Conservation (phyloP, 2,113 vertebrate genomes). For the Pomatostomus ruficeps region DNA sequence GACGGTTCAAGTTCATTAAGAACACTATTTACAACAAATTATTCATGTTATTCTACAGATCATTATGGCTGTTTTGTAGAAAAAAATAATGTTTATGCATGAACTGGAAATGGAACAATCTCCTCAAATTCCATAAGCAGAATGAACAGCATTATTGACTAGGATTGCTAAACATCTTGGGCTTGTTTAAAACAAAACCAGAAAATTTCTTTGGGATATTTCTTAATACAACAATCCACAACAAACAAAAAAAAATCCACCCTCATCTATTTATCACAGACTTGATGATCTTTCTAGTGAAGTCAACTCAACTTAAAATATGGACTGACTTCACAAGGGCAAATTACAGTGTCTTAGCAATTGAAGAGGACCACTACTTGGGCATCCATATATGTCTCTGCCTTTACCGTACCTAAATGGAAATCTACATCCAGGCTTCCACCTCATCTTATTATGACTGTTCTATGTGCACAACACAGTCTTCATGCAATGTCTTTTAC, state of each 20-base stretch:
- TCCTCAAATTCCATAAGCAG: neutral
- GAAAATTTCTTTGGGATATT: neutral
- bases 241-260: neutral
- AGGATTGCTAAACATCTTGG: neutral
- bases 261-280: neutral
- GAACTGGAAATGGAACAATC: neutral
- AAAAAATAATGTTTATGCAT: neutral
- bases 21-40: slow-evolving; percentile 16
- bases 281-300: neutral
- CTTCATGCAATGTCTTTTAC: neutral
- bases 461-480: neutral
- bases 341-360: neutral
- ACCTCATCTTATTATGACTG: neutral
- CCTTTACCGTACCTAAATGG: neutral
- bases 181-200: neutral
- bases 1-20: neutral
- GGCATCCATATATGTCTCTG: neutral
- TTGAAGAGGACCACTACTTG: neutral
- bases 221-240: neutral
- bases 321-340: neutral
- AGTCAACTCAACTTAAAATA: neutral
- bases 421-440: neutral
- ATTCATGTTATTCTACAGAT: neutral
- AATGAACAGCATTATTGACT: neutral
- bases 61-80: neutral